Percentiles rank a stretch among this genome's conserved stretches.
Conservation (phyloP, 2,888 invertebrate species). For the Hypsopygia costalis region DNA sequence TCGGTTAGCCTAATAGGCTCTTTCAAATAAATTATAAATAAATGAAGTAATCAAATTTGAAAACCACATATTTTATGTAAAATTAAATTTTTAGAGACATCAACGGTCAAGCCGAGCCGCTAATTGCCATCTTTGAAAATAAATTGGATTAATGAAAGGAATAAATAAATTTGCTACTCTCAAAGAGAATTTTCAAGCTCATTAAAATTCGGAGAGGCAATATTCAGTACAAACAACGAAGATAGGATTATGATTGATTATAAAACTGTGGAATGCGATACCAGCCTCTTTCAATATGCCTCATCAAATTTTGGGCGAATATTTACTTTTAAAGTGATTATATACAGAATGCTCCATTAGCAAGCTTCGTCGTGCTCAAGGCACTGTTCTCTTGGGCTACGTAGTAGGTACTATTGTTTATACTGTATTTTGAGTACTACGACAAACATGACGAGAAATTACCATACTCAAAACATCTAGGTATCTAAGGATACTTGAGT, state of each 20-base stretch:
- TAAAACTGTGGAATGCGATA: conserved; percentile 2
- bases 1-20: too few species aligned
- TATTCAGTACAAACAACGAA: conserved; percentile 1
- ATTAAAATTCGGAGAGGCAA: conserved; percentile 2
- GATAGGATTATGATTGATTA: conserved; percentile 4
- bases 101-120: background rate
- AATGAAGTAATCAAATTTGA: too few species aligned
- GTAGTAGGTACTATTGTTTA: too few species aligned
- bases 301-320: background rate
- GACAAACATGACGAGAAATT: too few species aligned
- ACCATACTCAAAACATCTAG: too few species aligned
- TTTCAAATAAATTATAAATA: too few species aligned
- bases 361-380: too few species aligned
- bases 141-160: conserved; percentile 1
- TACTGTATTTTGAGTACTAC: too few species aligned
- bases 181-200: conserved; percentile 2
- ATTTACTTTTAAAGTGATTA: background rate
- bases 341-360: too few species aligned
- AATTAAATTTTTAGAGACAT: background rate
- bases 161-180: conserved; percentile 2
- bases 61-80: background rate
- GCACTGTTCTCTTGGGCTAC: too few species aligned
- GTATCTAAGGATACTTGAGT: too few species aligned
- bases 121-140: background rate
- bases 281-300: background rate